Evolutionary conservation across 2,797 vertebrate species (phyloP), one percentile per base, ranked within the genome.

Genomic region (Sitta carolinensis): DNA sequence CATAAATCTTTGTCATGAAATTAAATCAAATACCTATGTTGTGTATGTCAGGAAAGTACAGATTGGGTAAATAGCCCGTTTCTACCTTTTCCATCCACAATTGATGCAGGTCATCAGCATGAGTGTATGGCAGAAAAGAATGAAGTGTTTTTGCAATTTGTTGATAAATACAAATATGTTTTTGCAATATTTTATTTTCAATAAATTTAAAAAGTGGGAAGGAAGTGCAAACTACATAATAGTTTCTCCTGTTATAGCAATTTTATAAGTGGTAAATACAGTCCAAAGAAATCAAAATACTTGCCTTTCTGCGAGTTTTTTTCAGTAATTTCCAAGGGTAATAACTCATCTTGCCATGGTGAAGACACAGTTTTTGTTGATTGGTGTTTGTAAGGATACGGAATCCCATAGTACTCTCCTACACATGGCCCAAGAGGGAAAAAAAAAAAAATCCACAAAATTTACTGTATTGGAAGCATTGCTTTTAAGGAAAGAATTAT

Each of bases 331-430:
- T 97, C 96, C 94, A 90, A 67, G 76, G 95, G 62, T 45, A 92
- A 82, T 32, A 90, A 72, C 30, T 97, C 89, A 19, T 96, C 97
- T 79, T 97, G 84, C 43, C 40, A 61, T 5, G 54, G 32, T 51
- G 94, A 87, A 80, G 84, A 40, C 45, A 52, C 6, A 26, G 38
- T 64, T 95, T 97, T 96, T 59, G 83, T 61, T 76, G 90, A 55
- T 9, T 74, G 87, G 22, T 59, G 64, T 67, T 97, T 74, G 20
- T 88, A 84, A 92, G 91, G 82, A 51, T 69, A 69, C 66, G 95
- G 96, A 93, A 97, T 95, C 93, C 96, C 90, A 26, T 98, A 98
- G 93, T 97, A 97, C 89, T 98, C 97, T 90, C 98, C 97, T 98
- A 95, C 79, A 87, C 21, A 75, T 50, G 19, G 16, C 86, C 29